These are phyloP conservation scores for Andrena marginata DNA, from an alignment of 2,888 invertebrate genomes.

Conservation along the genomic window DNA sequence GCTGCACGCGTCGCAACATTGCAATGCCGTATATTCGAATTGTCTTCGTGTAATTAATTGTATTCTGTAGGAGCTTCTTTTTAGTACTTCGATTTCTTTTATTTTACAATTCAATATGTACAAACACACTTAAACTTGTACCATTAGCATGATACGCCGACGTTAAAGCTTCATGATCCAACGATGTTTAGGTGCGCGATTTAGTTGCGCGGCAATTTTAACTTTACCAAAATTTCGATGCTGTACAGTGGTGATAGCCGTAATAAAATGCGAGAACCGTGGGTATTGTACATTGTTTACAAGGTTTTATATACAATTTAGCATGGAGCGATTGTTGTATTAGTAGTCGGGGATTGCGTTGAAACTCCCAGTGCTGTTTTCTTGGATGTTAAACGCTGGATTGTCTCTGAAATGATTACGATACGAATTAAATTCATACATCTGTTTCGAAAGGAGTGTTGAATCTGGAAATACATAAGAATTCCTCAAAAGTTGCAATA, in stretches of 20 bases:
- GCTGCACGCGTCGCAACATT: too few relatives aligned
- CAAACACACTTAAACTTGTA: background rate
- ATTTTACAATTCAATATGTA: constrained; percentile 34
- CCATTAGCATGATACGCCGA: background rate
- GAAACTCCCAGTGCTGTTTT: constrained; percentile 74
- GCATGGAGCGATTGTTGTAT: background rate
- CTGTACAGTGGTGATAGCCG: constrained; percentile 16
- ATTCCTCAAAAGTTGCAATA: background rate
- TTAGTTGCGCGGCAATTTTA: background rate
- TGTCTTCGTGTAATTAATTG: background rate
- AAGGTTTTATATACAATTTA: background rate
- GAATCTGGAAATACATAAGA: background rate
- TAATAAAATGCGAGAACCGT: background rate
- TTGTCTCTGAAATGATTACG: constrained; percentile 78
- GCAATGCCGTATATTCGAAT: background rate
- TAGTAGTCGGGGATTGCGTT: constrained; percentile 52
- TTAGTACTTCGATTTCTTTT: constrained; percentile 6
- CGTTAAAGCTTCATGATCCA: background rate
- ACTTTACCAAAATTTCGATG: background rate
- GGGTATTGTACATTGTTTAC: constrained; percentile 16
- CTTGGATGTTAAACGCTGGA: constrained; percentile 80
- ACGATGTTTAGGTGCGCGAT: constrained; percentile 1
- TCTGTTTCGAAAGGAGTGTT: constrained; percentile 4
- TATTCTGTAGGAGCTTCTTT: background rate
- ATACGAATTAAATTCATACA: constrained; percentile 26